phyloP scores from a whole-genome alignment of 2,888 invertebrate species.

The Nomada hirtipes region DNA sequence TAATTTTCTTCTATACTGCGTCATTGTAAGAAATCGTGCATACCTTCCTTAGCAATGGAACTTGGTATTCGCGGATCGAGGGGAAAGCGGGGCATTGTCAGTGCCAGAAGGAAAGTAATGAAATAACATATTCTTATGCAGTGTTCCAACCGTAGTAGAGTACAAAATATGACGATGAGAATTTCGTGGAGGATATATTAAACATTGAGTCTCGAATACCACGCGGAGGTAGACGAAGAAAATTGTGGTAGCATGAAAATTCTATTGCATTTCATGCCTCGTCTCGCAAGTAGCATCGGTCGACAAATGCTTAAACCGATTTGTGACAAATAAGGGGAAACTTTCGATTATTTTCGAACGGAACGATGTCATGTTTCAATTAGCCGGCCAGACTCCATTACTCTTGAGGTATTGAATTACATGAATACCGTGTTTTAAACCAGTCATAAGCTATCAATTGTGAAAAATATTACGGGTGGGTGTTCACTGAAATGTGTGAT shows the following conservation, averaged over 20 bases:
- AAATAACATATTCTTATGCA: slow-evolving; percentile 12
- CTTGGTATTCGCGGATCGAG: not conserved
- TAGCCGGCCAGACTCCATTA: not conserved
- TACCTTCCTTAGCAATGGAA: not conserved
- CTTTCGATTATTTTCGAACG: slow-evolving; percentile 11
- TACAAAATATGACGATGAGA: not conserved
- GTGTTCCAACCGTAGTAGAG: not conserved
- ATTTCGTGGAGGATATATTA: not conserved
- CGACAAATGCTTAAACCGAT: slow-evolving; percentile 9
- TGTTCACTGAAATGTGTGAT: slow-evolving; percentile 9
- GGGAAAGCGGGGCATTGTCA: not conserved
- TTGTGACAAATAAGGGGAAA: slow-evolving; percentile 13
- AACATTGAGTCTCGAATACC: not conserved
- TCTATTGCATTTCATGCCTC: slow-evolving; percentile 14
- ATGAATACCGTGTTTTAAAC: slow-evolving; percentile 15
- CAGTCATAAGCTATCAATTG: slow-evolving; percentile 22
- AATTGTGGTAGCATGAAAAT: not conserved
- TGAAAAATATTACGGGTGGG: slow-evolving; percentile 32
- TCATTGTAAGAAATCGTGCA: not conserved
- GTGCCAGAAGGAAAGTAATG: slow-evolving; percentile 12
- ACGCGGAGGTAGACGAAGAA: not conserved
- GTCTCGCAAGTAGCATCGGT: not conserved
- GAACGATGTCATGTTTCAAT: not conserved
- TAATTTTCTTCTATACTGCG: not conserved
- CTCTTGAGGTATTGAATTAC: slow-evolving; percentile 20